phyloP scores from a whole-genome alignment of 92 coral and sea anemone species.

The Zoanthus sansibaricus region DNA sequence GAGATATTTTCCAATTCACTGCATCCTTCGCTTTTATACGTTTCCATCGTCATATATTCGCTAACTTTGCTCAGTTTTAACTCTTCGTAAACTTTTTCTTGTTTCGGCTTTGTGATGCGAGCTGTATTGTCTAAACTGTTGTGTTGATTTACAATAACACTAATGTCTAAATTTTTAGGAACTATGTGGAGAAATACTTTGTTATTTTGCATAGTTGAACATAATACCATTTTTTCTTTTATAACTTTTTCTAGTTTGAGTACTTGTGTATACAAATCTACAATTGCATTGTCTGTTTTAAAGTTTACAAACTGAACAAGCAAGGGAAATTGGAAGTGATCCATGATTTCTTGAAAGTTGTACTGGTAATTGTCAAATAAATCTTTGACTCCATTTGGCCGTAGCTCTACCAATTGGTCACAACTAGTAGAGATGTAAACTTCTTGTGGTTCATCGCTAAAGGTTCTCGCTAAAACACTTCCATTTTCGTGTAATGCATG shows the following conservation, averaged over 20 bases:
- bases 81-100: background rate
- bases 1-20: background rate
- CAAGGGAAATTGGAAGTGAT: conserved; percentile 4
- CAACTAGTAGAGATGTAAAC: background rate
- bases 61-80: background rate
- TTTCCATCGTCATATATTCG: background rate
- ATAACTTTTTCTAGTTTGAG: conserved; percentile 16
- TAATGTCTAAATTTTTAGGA: conserved; percentile 8
- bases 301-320: background rate
- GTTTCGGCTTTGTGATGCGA: background rate
- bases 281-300: background rate
- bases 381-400: conserved; percentile 8
- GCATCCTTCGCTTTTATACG: background rate
- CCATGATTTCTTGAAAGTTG: background rate
- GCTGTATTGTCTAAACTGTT: background rate
- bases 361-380: background rate
- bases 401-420: background rate
- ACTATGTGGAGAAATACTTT: background rate
- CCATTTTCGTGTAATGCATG: conserved; percentile 6
- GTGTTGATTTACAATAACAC: background rate
- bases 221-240: conserved; percentile 8
- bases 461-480: conserved; percentile 1
- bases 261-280: background rate
- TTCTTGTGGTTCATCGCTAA: background rate
- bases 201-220: conserved; percentile 4